Evolutionary conservation across 2,888 invertebrate genomes (phyloP).

Genomic region (Eugnorisma glareosa): DNA sequence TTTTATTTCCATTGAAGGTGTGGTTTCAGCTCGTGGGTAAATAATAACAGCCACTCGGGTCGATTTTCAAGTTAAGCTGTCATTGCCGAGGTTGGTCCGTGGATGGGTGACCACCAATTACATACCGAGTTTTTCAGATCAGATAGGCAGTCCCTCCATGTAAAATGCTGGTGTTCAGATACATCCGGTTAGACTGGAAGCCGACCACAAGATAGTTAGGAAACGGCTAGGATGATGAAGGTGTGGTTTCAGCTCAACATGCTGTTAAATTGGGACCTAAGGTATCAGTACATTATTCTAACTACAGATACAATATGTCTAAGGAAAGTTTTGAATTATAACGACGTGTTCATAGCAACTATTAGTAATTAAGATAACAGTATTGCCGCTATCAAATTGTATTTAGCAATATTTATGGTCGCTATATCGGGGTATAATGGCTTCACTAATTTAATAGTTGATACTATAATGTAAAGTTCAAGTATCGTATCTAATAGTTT

Average conservation of each 20-base stretch:
- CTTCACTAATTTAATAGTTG: slow-evolving; percentile 16
- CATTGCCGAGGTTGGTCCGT: too few relatives aligned
- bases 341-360: slow-evolving; percentile 21
- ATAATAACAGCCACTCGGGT: too few relatives aligned
- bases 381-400: slow-evolving; percentile 50
- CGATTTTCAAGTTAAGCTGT: too few relatives aligned
- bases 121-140: too few relatives aligned
- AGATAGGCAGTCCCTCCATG: too few relatives aligned
- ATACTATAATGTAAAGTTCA: slow-evolving; percentile 17
- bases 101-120: too few relatives aligned
- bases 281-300: neutral
- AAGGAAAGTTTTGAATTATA: slow-evolving; percentile 40
- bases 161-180: too few relatives aligned
- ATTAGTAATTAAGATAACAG: slow-evolving; percentile 56
- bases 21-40: too few relatives aligned
- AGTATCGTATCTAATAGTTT: slow-evolving; percentile 15
- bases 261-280: neutral
- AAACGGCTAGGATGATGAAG: neutral
- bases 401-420: slow-evolving; percentile 51
- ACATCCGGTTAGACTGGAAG: too few relatives aligned
- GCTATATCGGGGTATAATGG: slow-evolving; percentile 28
- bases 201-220: too few relatives aligned
- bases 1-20: too few relatives aligned
- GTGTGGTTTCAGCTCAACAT: neutral
- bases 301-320: neutral